Percentiles rank a stretch among this genome's conserved stretches.
Conservation (phyloP, 1,140 invertebrate species). For the Leptinotarsa texana region DNA sequence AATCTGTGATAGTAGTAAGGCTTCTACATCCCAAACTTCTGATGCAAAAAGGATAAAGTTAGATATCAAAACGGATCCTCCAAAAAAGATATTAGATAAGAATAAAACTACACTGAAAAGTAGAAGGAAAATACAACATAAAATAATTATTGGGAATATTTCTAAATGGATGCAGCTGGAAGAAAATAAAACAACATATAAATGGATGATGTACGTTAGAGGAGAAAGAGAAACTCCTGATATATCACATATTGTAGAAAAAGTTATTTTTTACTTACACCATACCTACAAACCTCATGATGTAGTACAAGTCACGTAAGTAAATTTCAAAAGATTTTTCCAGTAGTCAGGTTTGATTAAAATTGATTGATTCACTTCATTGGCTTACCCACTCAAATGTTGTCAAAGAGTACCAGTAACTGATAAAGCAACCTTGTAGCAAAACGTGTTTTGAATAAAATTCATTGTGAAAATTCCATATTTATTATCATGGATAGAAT, state of each 20-base stretch:
- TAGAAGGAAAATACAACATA: slow-evolving; percentile 49
- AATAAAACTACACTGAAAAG: slow-evolving; percentile 34
- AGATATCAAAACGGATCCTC: slow-evolving; percentile 25
- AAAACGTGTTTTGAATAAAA: no score
- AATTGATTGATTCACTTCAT: no score
- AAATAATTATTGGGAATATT: slow-evolving; percentile 78
- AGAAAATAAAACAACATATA: slow-evolving; percentile 78
- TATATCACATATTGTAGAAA: slow-evolving; percentile 64
- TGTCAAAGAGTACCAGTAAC: no score
- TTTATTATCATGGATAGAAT: no score
- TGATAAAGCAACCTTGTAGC: no score
- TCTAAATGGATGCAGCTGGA: slow-evolving; percentile 79
- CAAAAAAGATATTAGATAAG: slow-evolving; percentile 23
- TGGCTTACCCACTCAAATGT: no score
- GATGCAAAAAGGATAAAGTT: slow-evolving; percentile 42
- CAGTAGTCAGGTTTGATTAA: background rate
- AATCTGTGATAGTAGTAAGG: slow-evolving; percentile 24
- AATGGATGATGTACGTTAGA: slow-evolving; percentile 87
- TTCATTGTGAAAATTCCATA: no score
- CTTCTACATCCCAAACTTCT: slow-evolving; percentile 5
- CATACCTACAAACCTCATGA: slow-evolving; percentile 88
- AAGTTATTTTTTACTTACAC: slow-evolving; percentile 82
- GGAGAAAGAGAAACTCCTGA: slow-evolving; percentile 65
- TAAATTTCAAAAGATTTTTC: slow-evolving; percentile 7
- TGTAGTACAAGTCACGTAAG: slow-evolving; percentile 75